Evolutionary conservation across 2,888 invertebrate species (phyloP).

Genomic region (Drosophila borealis): DNA sequence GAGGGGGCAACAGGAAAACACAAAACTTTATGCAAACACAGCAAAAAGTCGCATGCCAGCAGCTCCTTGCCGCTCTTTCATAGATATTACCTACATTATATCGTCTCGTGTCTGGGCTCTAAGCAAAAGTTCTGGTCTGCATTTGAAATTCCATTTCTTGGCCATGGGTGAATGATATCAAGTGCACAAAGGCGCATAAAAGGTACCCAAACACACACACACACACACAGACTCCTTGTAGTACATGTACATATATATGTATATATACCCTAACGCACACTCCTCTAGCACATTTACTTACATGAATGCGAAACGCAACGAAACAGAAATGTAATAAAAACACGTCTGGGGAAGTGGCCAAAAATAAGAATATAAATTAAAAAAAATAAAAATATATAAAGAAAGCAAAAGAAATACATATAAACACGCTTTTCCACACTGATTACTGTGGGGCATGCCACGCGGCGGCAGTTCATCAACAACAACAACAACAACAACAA

Average conservation of each 20-base stretch:
- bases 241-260: neutral
- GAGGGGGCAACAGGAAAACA: constrained; percentile 20
- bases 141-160: constrained; percentile 17
- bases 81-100: constrained; percentile 4
- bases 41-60: constrained; percentile 53
- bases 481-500: constrained; percentile 33
- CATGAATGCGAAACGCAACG: constrained; percentile 48
- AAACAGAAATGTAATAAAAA: constrained; percentile 70
- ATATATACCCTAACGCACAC: constrained; percentile 9
- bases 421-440: constrained; percentile 59
- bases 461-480: constrained; percentile 57
- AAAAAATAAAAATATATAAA: constrained; percentile 1
- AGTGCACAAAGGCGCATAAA: constrained; percentile 38
- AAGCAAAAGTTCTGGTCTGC: constrained; percentile 1
- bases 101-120: neutral
- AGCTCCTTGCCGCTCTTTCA: constrained; percentile 35
- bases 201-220: constrained; percentile 42
- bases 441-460: constrained; percentile 57
- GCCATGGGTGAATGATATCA: constrained; percentile 58
- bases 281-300: constrained; percentile 28
- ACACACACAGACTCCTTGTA: constrained; percentile 32
- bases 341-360: constrained; percentile 30
- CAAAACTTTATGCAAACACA: constrained; percentile 68
- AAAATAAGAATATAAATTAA: constrained; percentile 15
- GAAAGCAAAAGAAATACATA: constrained; percentile 15